phyloP scores from a whole-genome alignment of 2,113 vertebrate species.

The Malurus cyaneus region DNA sequence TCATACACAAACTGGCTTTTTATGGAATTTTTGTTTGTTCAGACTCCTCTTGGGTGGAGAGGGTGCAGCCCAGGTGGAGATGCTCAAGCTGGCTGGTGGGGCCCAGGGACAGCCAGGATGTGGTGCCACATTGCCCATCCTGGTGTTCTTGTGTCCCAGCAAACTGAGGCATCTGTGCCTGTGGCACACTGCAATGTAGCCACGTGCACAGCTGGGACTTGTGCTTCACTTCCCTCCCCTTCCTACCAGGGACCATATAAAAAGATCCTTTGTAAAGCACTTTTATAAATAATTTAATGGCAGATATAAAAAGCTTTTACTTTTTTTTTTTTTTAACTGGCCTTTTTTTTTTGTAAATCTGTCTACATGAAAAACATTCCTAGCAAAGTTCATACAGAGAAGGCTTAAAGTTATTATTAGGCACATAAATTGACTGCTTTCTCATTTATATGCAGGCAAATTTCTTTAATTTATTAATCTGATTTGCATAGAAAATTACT shows the following conservation, averaged over 20 bases:
- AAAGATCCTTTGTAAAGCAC: conserved; percentile 27
- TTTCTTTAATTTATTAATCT: conserved; percentile 69
- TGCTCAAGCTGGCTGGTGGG: neutral
- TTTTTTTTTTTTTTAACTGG: neutral
- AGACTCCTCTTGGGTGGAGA: neutral
- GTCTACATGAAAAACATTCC: conserved; percentile 59
- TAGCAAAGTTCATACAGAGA: conserved; percentile 32
- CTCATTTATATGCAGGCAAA: conserved; percentile 65
- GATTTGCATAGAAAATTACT: conserved; percentile 65
- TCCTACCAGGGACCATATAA: neutral
- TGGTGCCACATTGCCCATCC: neutral
- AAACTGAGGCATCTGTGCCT: neutral
- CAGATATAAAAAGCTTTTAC: conserved; percentile 23
- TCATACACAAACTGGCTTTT: neutral
- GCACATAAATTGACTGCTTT: conserved; percentile 61
- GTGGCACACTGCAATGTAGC: neutral
- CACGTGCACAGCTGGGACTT: neutral
- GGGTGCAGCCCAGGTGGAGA: neutral
- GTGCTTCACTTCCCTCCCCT: neutral
- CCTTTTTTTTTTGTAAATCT: conserved; percentile 23
- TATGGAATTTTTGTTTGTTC: neutral
- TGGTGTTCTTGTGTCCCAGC: neutral
- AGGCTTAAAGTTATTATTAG: conserved; percentile 60
- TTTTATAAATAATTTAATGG: conserved; percentile 53
- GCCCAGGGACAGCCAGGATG: fast-evolving